Evolutionary conservation across 1,140 invertebrate species (phyloP).

Genomic region (Zaprionus lachaisei): DNA sequence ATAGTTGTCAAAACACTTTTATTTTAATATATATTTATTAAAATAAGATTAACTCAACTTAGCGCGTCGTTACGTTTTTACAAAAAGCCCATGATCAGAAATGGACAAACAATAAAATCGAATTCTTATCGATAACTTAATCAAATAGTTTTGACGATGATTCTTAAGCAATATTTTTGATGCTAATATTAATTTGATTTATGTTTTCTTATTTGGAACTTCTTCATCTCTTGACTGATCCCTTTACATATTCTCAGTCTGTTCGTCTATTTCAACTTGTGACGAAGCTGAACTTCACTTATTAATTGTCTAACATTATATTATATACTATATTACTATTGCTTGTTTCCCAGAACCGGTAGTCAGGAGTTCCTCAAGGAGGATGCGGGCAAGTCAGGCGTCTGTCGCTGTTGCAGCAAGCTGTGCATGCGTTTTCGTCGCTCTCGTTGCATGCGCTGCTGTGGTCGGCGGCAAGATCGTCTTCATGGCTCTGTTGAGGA

Average conservation of each 20-base stretch:
- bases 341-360: slow-evolving; percentile 49
- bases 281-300: not conserved
- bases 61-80: too few relatives aligned
- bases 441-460: slow-evolving; percentile 74
- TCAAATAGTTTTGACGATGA: too few relatives aligned
- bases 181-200: not conserved
- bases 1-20: too few relatives aligned
- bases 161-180: too few relatives aligned
- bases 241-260: too few relatives aligned
- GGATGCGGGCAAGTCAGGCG: slow-evolving; percentile 57
- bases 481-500: slow-evolving; percentile 56
- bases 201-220: not conserved
- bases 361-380: slow-evolving; percentile 79
- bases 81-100: too few relatives aligned
- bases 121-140: too few relatives aligned
- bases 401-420: slow-evolving; percentile 72
- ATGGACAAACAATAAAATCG: too few relatives aligned
- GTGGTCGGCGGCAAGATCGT: slow-evolving; percentile 47
- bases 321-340: not conserved
- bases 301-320: not conserved
- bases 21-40: too few relatives aligned
- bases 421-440: slow-evolving; percentile 82
- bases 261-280: too few relatives aligned
- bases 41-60: too few relatives aligned
- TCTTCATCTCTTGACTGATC: not conserved